Conservation (phyloP, 1,140 invertebrate genomes). For the Agrypnia vestita region DNA sequence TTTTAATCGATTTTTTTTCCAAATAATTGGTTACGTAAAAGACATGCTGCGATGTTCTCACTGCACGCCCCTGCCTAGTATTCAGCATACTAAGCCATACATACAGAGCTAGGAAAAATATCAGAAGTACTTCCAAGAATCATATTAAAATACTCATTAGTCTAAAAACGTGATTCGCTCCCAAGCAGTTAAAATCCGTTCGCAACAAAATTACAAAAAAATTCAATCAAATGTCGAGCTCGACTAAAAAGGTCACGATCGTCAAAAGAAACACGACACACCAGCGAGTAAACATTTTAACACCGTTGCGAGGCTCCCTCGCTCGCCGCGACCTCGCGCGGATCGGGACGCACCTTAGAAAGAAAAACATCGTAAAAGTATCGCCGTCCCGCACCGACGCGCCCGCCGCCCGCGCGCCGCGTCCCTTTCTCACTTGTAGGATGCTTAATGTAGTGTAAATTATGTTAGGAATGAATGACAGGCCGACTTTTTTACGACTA, state of each 20-base stretch:
- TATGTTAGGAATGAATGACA: slow-evolving; percentile 26
- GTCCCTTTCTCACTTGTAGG: slow-evolving; percentile 22
- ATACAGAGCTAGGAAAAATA: too few species aligned
- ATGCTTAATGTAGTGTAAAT: slow-evolving; percentile 10
- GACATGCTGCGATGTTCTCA: too few species aligned
- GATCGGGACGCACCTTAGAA: not conserved
- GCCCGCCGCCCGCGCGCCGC: not conserved
- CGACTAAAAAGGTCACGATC: not conserved
- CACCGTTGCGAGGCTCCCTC: not conserved
- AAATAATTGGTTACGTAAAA: too few species aligned
- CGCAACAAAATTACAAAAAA: not conserved
- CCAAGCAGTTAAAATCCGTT: too few species aligned
- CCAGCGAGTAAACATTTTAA: not conserved
- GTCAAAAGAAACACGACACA: not conserved
- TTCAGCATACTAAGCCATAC: too few species aligned
- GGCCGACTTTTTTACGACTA: slow-evolving; percentile 1
- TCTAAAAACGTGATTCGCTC: too few species aligned
- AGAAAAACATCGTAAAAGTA: slow-evolving; percentile 26
- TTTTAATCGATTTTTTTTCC: too few species aligned
- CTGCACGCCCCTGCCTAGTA: too few species aligned
- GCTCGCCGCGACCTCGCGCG: not conserved
- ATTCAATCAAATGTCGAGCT: not conserved
- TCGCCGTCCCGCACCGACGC: not conserved
- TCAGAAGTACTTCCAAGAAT: too few species aligned
- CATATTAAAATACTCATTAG: too few species aligned